Evolutionary conservation across 2,888 invertebrate genomes (phyloP).

Genomic region (Tuberolachnus salignus): DNA sequence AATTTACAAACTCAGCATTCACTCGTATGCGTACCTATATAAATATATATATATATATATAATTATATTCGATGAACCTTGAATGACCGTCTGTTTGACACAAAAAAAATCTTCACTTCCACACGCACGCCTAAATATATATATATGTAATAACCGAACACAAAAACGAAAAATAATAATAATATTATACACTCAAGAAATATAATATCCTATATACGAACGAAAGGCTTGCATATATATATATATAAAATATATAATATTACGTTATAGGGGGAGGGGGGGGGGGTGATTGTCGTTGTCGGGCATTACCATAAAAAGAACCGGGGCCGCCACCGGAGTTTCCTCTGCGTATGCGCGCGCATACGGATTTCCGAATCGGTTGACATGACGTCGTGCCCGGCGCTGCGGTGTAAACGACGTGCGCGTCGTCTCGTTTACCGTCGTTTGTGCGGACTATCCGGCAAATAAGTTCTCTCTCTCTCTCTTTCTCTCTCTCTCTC

Average conservation of each 20-base stretch:
- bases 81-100: conserved; percentile 37
- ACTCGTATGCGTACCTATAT: no score
- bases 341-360: not conserved
- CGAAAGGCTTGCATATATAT: not conserved
- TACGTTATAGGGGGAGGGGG: conserved; percentile 9
- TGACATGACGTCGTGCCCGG: conserved; percentile 14
- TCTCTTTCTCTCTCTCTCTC: not conserved
- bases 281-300: conserved; percentile 11
- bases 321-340: conserved; percentile 24
- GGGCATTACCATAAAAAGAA: conserved; percentile 46
- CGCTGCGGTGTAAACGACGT: conserved; percentile 26
- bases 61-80: conserved; percentile 19
- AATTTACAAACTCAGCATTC: conserved; percentile 24
- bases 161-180: not conserved
- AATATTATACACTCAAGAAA: conserved; percentile 20
- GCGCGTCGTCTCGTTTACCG: conserved; percentile 20
- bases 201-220: conserved; percentile 41
- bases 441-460: conserved; percentile 14
- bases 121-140: not conserved
- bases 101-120: conserved; percentile 26
- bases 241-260: conserved; percentile 28
- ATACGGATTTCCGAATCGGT: conserved; percentile 55
- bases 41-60: no score
- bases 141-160: no score
- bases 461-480: not conserved